phyloP scores from a whole-genome alignment of 1,140 invertebrate species.

The Belonocnema kinseyi region DNA sequence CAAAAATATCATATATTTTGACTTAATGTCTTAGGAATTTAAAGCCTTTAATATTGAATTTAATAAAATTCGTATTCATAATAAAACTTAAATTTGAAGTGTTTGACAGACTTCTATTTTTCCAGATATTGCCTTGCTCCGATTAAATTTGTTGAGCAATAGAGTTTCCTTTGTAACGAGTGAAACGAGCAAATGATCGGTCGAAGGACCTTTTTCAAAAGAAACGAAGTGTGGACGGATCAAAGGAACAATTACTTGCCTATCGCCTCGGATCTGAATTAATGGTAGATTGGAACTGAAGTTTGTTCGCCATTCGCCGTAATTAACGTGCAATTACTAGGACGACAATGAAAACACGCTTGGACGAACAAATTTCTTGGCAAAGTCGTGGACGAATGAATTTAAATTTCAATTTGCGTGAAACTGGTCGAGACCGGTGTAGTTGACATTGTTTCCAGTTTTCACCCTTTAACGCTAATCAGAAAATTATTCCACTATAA shows the following conservation, averaged over 20 bases:
- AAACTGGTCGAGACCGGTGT: constrained; percentile 43
- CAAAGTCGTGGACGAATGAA: constrained; percentile 42
- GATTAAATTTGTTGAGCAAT: neutral
- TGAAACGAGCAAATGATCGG: constrained; percentile 20
- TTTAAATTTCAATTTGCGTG: constrained; percentile 65
- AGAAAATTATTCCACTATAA: neutral
- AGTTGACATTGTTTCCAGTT: constrained; percentile 21
- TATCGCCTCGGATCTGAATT: constrained; percentile 16
- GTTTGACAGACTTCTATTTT: neutral
- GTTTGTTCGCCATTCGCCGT: constrained; percentile 55
- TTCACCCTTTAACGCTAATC: constrained; percentile 20
- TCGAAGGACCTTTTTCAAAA: neutral
- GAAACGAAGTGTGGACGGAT: constrained; percentile 14
- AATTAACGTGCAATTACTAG: constrained; percentile 67
- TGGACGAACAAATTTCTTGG: constrained; percentile 55
- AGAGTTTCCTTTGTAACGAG: constrained; percentile 16
- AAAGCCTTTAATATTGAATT: too few relatives aligned
- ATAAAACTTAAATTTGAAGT: neutral
- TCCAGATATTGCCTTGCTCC: neutral
- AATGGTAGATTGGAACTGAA: constrained; percentile 42
- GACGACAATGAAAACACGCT: constrained; percentile 59
- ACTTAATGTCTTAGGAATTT: too few relatives aligned
- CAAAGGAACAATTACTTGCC: constrained; percentile 40
- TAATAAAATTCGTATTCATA: too few relatives aligned
- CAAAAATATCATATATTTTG: too few relatives aligned